These are phyloP conservation scores for Lasioglossum baleicum DNA, from an alignment of 1,140 invertebrate genomes.

Conservation along the genomic window DNA sequence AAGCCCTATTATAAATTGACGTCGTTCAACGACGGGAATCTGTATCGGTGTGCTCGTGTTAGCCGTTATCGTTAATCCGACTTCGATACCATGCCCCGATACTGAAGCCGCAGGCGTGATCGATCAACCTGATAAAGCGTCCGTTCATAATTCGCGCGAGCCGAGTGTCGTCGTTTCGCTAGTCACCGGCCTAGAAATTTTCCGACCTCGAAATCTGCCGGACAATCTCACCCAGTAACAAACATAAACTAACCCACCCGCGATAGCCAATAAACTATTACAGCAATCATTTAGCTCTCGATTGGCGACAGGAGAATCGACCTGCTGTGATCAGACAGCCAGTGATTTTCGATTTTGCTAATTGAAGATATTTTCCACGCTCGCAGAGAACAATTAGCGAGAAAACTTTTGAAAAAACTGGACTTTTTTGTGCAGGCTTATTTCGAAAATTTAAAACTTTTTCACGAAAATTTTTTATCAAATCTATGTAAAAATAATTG, in stretches of 20 bases:
- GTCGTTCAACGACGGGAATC: not conserved
- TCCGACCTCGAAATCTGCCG: not conserved
- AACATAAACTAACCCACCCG: not conserved
- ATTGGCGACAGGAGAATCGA: not conserved
- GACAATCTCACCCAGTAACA: not conserved
- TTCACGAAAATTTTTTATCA: too few relatives aligned
- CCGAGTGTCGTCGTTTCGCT: conserved; percentile 6
- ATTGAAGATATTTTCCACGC: too few relatives aligned
- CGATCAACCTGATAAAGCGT: conserved; percentile 39
- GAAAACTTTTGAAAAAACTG: too few relatives aligned
- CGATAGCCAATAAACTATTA: not conserved
- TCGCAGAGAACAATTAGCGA: too few relatives aligned
- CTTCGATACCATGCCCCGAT: conserved; percentile 8
- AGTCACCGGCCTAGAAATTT: conserved; percentile 11
- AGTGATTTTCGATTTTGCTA: too few relatives aligned
- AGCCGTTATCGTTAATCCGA: conserved; percentile 14
- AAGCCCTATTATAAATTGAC: conserved; percentile 19
- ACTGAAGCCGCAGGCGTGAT: conserved; percentile 31
- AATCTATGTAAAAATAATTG: too few relatives aligned
- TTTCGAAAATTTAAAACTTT: too few relatives aligned
- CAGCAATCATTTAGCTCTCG: not conserved
- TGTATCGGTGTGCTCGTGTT: conserved; percentile 7
- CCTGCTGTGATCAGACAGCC: not conserved
- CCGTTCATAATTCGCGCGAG: conserved; percentile 37
- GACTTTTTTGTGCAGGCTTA: too few relatives aligned